Conservation (phyloP, 2,888 invertebrate species). For the Antheraea yamamai region DNA sequence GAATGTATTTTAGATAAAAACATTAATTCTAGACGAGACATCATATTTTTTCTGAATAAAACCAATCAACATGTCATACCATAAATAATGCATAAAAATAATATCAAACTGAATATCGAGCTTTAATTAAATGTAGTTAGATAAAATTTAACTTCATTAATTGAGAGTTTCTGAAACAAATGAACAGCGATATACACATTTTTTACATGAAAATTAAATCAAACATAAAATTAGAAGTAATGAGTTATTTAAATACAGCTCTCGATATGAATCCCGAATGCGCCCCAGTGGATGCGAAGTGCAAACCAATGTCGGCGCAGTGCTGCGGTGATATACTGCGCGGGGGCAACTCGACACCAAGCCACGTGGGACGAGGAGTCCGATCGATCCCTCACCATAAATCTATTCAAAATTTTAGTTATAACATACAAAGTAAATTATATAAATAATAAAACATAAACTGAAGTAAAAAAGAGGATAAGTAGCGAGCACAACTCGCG, state of each 20-base stretch:
- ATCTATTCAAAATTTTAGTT: constrained; percentile 26
- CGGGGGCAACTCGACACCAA: constrained; percentile 54
- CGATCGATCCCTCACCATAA: constrained; percentile 30
- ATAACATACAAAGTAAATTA: constrained; percentile 4
- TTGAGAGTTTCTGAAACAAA: no score
- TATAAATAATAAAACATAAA: not conserved
- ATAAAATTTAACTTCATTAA: no score
- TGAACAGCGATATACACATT: no score
- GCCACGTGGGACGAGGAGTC: constrained; percentile 61
- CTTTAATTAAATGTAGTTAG: not conserved
- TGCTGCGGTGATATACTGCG: constrained; percentile 63
- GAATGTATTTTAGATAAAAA: constrained; percentile 36
- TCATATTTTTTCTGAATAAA: not conserved
- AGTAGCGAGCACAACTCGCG: not conserved
- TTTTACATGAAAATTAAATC: no score
- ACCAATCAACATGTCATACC: not conserved
- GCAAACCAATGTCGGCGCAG: constrained; percentile 72
- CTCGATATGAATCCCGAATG: not conserved
- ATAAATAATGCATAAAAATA: not conserved
- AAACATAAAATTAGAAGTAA: not conserved
- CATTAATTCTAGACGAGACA: not conserved
- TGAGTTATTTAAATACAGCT: not conserved
- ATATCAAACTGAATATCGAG: not conserved
- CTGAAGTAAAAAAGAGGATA: not conserved
- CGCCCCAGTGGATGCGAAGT: constrained; percentile 50